Base-by-base conservation (phyloP, 2,797 vertebrate species). In the Gallirallus australis region DNA sequence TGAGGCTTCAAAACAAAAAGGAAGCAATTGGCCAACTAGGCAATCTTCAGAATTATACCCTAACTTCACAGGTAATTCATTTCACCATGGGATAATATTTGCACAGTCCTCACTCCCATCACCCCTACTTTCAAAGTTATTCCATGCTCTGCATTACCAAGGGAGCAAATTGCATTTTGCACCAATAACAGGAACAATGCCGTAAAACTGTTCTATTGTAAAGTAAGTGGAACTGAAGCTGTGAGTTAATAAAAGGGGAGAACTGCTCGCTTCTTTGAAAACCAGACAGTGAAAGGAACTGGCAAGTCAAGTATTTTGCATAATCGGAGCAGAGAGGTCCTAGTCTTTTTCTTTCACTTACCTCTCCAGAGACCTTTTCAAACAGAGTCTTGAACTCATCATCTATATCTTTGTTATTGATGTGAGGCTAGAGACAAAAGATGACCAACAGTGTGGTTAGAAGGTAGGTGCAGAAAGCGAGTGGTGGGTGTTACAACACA, bases 321-420 rank as follows among this genome's bases (percentile, higher is more conserved):
- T 89, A 86, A 93, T 89, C 65, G 2, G 88, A 86, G 45, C 35
- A 70, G n/a, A 89, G 57, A 91, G 7, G 30, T 86, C 69, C 25
- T 3, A 6, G 12, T 60, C 65, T 65, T 90, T 91, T 87, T 86
- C 47, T 48, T 86, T 66, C 63, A 18, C 97, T 97, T 95, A 99
- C 99, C 60, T 95, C 86, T 97, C 98, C 99, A 1, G 98, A 98
- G 6, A 99, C 98, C 92, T 98, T 99, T 30, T 94, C n/a, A 77
- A 99, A 99, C 61, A 99, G 97, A 28, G 76, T 94, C 95, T 97
- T 97, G 98, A 99, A 98, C 56, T 96, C 97, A 12, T 95, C 78
- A 0, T 98, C 98, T 89, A 97, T 96, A 3, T 98, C 98, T 31
- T 54, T 79, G 2, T 98, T 98, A 2, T 96, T n/a, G 2, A 99